A percentile compares a stretch with the other conserved stretches of the same genome.
These are phyloP conservation scores for Magallana nippona DNA, from an alignment of 2,888 invertebrate genomes.

Conservation along the genomic window DNA sequence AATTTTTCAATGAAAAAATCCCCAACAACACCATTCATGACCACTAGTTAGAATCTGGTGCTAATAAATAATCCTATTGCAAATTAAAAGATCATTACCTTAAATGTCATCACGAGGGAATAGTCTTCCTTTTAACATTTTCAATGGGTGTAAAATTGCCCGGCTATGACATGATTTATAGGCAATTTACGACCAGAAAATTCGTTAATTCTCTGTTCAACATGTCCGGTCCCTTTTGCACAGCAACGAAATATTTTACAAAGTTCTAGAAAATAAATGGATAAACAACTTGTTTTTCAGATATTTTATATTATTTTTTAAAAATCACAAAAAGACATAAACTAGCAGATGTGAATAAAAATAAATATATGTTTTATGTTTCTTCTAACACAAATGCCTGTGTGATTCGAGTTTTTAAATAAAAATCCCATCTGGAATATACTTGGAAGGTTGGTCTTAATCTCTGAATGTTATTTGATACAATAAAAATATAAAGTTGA, in stretches of 20 bases:
- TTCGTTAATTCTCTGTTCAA: conserved; percentile 26
- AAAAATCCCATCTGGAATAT: too few species aligned
- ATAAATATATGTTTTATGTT: too few species aligned
- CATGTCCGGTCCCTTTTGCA: conserved; percentile 11
- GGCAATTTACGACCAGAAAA: conserved; percentile 33
- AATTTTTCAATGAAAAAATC: neutral
- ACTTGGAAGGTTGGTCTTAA: neutral
- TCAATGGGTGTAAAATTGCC: conserved; percentile 30
- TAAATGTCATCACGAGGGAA: conserved; percentile 12
- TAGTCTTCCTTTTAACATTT: conserved; percentile 25
- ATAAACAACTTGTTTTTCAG: too few species aligned
- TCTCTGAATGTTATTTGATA: neutral
- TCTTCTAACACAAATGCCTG: too few species aligned
- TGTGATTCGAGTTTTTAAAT: too few species aligned
- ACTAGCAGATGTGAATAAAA: too few species aligned
- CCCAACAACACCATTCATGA: neutral
- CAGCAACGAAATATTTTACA: neutral
- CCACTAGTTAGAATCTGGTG: neutral
- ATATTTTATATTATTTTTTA: too few species aligned
- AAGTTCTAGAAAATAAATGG: neutral
- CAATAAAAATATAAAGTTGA: conserved; percentile 23
- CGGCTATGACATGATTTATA: conserved; percentile 15
- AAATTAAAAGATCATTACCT: conserved; percentile 27
- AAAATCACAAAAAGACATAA: too few species aligned
- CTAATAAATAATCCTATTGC: conserved; percentile 15